A percentile compares a stretch with the other conserved stretches of the same genome.
Evolutionary conservation across 2,888 invertebrate genomes (phyloP).

Genomic region (Acrobasis suavella): DNA sequence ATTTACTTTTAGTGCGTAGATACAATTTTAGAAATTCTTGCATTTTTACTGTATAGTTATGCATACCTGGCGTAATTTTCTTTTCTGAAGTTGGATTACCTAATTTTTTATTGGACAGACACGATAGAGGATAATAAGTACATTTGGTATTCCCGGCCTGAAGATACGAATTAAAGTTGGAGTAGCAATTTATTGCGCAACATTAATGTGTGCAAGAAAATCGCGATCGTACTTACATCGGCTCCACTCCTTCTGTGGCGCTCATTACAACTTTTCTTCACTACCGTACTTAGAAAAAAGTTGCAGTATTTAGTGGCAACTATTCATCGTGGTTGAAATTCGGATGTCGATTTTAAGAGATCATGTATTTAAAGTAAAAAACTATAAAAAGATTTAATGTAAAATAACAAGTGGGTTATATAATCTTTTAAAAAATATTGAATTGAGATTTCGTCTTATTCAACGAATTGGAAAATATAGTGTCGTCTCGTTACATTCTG

Average conservation of each 20-base stretch:
- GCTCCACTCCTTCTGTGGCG: slow-evolving; percentile 53
- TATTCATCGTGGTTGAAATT: background rate
- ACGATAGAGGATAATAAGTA: slow-evolving; percentile 29
- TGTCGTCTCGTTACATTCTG: no score
- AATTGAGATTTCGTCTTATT: no score
- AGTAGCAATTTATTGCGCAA: slow-evolving; percentile 55
- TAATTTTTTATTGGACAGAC: no score
- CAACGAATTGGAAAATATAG: no score
- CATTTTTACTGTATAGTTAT: background rate
- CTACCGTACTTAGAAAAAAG: slow-evolving; percentile 29
- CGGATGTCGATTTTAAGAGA: background rate
- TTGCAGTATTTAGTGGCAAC: background rate
- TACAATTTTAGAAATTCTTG: background rate
- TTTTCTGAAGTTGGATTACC: background rate
- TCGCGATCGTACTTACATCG: slow-evolving; percentile 38
- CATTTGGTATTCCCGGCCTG: slow-evolving; percentile 45
- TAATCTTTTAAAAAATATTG: no score
- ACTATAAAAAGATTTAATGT: no score
- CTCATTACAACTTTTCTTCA: slow-evolving; percentile 60
- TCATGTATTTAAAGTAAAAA: no score
- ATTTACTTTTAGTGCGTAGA: background rate
- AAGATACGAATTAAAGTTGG: slow-evolving; percentile 58
- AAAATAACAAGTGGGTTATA: no score
- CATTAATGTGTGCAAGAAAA: slow-evolving; percentile 54
- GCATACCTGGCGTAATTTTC: slow-evolving; percentile 32